A percentile compares a stretch with the other conserved stretches of the same genome.
Evolutionary conservation across 2,113 vertebrate species (phyloP).

Genomic region (Agapornis roseicollis): DNA sequence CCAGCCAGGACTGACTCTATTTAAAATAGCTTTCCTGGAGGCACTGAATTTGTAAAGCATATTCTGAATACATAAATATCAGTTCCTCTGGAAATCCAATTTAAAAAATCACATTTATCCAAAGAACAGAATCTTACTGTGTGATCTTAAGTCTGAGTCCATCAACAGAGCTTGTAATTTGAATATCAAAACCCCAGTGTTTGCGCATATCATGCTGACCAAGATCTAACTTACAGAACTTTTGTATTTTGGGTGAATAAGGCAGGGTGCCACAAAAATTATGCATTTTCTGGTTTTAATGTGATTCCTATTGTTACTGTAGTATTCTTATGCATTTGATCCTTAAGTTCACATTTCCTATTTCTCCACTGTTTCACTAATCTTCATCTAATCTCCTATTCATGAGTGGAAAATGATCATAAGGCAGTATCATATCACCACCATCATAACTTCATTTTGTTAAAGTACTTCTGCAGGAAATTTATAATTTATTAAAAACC

Average conservation of each 20-base stretch:
- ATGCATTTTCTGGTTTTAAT: neutral
- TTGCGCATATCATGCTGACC: neutral
- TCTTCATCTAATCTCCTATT: neutral
- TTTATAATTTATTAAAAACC: constrained; percentile 49
- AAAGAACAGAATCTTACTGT: neutral
- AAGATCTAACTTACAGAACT: neutral
- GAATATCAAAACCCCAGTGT: neutral
- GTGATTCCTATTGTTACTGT: neutral
- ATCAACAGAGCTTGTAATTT: neutral
- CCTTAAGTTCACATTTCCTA: neutral
- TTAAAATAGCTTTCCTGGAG: neutral
- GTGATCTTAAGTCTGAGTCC: neutral
- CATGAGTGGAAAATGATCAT: neutral
- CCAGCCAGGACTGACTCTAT: neutral
- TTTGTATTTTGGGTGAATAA: neutral
- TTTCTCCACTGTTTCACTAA: neutral
- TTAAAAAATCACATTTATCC: neutral
- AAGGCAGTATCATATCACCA: neutral
- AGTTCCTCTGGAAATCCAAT: neutral
- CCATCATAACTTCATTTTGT: neutral
- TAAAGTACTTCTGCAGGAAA: neutral
- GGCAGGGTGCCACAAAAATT: neutral
- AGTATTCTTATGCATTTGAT: neutral
- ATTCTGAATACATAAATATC: neutral
- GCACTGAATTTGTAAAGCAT: neutral